Base-by-base conservation (phyloP, 92 coral and sea anemone genomes). In the Micromussa lordhowensis region DNA sequence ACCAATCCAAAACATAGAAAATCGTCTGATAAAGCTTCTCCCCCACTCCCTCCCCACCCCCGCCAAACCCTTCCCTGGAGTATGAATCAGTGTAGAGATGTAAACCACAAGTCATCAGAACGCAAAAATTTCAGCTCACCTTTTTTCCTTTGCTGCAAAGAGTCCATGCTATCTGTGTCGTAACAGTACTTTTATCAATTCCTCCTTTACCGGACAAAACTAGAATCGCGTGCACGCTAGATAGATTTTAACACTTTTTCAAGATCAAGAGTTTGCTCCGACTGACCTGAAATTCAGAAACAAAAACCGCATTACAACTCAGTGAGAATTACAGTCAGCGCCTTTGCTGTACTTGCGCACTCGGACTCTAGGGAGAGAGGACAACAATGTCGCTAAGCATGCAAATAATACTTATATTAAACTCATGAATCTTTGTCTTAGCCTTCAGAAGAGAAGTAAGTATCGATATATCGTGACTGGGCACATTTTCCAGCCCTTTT, bases 131-230 rank as follows among this genome's bases (percentile, higher is more conserved):
- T 40, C 26, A 34, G 63, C 75, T 31, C 44, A 97, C 99, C 98
- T 94, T 97, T 89, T 84, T 89, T 69, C 99, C 99, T 57, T 88
- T 79, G 44, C 75, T 92, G 93, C 94, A 93, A 34, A 97, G 91
- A 24, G 95, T 86, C 95, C 98, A 97, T 35, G 98, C 96, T 63
- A 97, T 91, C 78, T 97, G 99, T 40, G 99, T 94, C 3, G 98
- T 89, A 7, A 97, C 90, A 3, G 99, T 97, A 34, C 98, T 94
- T 75, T 97, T 97, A 0, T 98, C 98, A 36, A 96, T 98, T n/a
- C 99, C 99, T 68, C 99, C 99, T 87, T 97, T 97, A 14, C 99
- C 98, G 63, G 98, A 97, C n/a, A n/a, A n/a, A n/a, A 97, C 94
- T 26, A 97, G 83, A 69, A 97, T 84, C 64, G 92, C 92, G 71